A percentile compares a stretch with the other conserved stretches of the same genome.
Evolutionary conservation across 2,797 vertebrate species (phyloP).

Genomic region (Tenualosa thibaudeaui): DNA sequence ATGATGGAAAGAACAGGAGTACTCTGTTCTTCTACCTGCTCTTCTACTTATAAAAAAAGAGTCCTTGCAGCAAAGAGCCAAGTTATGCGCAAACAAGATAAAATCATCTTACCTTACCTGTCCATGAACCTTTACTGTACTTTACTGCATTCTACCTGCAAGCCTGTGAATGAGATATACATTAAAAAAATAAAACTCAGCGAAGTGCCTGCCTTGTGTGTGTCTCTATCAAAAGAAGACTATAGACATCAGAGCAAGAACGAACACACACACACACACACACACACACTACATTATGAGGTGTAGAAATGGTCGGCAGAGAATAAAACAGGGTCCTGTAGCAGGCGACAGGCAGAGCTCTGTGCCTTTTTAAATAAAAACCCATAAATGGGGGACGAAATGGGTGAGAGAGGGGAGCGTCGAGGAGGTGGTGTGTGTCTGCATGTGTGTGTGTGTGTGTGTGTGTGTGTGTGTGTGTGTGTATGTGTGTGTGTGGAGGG

Average conservation of each 20-base stretch:
- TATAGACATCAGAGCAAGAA: neutral
- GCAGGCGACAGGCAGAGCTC: conserved; percentile 50
- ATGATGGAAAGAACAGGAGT: neutral
- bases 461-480: conserved; percentile 13
- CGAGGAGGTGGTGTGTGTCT: neutral
- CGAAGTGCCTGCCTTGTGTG: neutral
- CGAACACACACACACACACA: conserved; percentile 17
- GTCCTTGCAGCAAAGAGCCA: neutral
- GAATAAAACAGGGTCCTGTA: conserved; percentile 48
- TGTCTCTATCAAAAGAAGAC: neutral
- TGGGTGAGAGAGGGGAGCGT: conserved; percentile 31
- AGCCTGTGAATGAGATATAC: neutral
- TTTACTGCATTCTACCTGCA: neutral
- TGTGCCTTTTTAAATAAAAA: conserved; percentile 39
- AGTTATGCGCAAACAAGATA: neutral
- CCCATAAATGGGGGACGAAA: conserved; percentile 38
- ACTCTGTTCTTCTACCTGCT: neutral
- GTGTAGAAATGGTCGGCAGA: conserved; percentile 27
- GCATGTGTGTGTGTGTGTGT: neutral
- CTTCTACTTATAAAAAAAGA: no score
- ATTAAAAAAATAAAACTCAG: neutral
- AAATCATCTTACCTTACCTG: neutral
- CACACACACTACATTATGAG: conserved; percentile 18
- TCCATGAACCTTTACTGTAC: neutral
- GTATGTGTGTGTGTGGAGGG: neutral